Evolutionary conservation across 2,888 invertebrate genomes (phyloP), one percentile per base, ranked within the genome.

Genomic region (Drosophila pseudotalamancana): DNA sequence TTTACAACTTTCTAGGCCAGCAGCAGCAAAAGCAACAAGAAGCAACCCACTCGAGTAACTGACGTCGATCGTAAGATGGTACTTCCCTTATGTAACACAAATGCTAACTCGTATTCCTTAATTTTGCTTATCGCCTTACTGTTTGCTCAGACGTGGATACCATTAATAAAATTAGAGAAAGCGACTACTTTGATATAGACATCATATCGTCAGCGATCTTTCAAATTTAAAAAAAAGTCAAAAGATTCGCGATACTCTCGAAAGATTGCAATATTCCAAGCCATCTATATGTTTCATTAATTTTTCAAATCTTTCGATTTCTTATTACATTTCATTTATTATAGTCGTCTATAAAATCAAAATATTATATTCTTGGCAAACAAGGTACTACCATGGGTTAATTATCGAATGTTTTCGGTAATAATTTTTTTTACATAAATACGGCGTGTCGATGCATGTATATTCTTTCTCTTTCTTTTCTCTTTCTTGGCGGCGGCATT

Each of bases 401-500:
- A 21, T 11, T 32, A 23, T 14, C 31, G 31, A 14, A 31, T 32
- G 14, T 21, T 21, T 21, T 21, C 11, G 4, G 6, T 9, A 9
- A 2, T 32, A 23, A 32, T 34, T 8, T 11, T 11, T 21, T 29
- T 37, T n/a, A n/a, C 55, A 37, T 48, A 23, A 21, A 29, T 48
- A 46, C 27, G n/a, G 5, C 5, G 34, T 18, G 46, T 43, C 37
- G 25, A 19, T 54, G 49, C 43, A 35, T 56, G 40, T 48, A 32
- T 48, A 48, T 29, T 27, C 1, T 16, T 25, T 11, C 9, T 6
- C 2, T 16, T 51, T 35, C 21, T 45, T n/a, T 61, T 32, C 11
- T 12, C 23, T 40, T 27, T n/a, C 18, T 27, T 11, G 19, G 11
- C 21, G 16, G 19, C 56, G 72, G 46, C 81, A 84, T 74, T 78